Evolutionary conservation across 1,140 invertebrate species (phyloP).

Genomic region (Thalassaphorura encarpata): DNA sequence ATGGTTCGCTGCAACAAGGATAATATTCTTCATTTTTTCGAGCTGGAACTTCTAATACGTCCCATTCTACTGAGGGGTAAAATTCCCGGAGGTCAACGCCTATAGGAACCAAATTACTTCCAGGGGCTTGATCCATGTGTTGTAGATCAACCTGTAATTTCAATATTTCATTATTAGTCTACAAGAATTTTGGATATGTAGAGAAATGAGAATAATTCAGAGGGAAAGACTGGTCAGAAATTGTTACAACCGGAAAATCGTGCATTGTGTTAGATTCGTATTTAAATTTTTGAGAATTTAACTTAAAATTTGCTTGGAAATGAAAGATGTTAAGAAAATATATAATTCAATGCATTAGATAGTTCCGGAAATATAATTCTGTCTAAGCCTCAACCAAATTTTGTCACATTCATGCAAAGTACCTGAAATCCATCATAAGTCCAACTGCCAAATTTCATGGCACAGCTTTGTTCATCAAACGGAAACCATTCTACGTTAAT

Average conservation of each 20-base stretch:
- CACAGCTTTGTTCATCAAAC: constrained; percentile 47
- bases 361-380: background rate
- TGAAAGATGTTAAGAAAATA: background rate
- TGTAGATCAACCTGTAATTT: constrained; percentile 73
- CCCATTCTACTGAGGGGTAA: constrained; percentile 92
- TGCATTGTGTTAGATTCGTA: too few species aligned
- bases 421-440: constrained; percentile 84
- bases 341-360: background rate
- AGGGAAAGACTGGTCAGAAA: too few species aligned
- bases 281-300: background rate
- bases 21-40: constrained; percentile 66
- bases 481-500: constrained; percentile 62
- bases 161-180: too few species aligned
- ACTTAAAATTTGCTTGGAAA: background rate
- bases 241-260: too few species aligned
- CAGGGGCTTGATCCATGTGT: constrained; percentile 64
- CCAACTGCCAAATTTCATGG: constrained; percentile 56
- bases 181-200: too few species aligned
- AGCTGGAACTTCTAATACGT: constrained; percentile 78
- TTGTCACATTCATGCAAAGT: background rate
- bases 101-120: constrained; percentile 63
- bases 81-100: constrained; percentile 85
- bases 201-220: too few species aligned
- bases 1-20: background rate
- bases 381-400: background rate